A percentile compares a stretch with the other conserved stretches of the same genome.
These are phyloP conservation scores for Craseonycteris thonglongyai DNA, from an alignment of 2,113 vertebrate species.

Conservation along the genomic window DNA sequence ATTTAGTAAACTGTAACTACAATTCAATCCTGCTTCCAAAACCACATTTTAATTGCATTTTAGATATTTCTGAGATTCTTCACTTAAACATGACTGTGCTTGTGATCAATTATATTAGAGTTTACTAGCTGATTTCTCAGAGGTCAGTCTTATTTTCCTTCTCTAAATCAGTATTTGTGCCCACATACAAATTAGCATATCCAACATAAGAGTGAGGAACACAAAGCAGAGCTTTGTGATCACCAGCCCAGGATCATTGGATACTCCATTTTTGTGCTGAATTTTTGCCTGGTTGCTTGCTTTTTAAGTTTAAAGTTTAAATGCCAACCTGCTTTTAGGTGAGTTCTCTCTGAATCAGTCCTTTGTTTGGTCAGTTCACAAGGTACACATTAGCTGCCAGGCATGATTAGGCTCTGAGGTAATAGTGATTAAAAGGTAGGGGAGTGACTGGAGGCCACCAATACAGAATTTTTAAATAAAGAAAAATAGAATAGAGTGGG, in stretches of 20 bases:
- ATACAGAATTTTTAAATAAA: background rate
- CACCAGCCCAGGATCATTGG: background rate
- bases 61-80: background rate
- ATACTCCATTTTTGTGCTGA: background rate
- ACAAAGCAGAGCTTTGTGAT: background rate
- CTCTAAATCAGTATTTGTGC: background rate
- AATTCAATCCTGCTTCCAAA: background rate
- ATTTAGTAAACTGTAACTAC: background rate
- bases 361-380: constrained; percentile 44
- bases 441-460: background rate
- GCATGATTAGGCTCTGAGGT: background rate
- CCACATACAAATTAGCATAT: background rate
- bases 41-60: background rate
- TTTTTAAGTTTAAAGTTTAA: constrained; percentile 32
- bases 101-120: background rate
- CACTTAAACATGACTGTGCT: background rate
- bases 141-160: background rate
- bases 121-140: background rate
- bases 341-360: constrained; percentile 33
- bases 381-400: background rate
- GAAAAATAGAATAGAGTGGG: background rate
- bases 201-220: background rate
- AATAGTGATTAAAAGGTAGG: background rate
- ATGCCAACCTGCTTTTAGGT: background rate
- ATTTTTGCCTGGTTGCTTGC: constrained; percentile 26